phyloP scores from a whole-genome alignment of 2,888 invertebrate species.

The Cistogaster globosa region DNA sequence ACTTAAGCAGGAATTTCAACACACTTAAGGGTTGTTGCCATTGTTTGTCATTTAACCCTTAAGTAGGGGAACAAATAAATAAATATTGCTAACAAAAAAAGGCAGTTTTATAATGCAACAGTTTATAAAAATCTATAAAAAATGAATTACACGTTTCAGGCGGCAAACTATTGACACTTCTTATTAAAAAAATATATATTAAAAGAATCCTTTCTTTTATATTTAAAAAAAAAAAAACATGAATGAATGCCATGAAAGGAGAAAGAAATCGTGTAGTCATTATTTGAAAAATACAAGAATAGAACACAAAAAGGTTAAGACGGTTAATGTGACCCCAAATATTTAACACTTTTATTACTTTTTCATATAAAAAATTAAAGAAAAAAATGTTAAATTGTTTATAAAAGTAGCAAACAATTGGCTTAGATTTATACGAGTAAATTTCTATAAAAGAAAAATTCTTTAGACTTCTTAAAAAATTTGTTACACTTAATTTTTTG shows the following conservation, averaged over 20 bases:
- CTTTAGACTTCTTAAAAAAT: slow-evolving; percentile 22
- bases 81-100: not conserved
- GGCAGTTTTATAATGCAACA: slow-evolving; percentile 1
- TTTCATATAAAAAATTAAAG: not conserved
- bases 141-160: slow-evolving; percentile 63
- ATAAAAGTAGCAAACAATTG: slow-evolving; percentile 54
- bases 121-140: slow-evolving; percentile 60
- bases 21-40: slow-evolving; percentile 56
- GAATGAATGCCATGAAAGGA: slow-evolving; percentile 7
- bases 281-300: slow-evolving; percentile 14
- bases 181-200: not conserved
- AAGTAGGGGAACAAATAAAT: slow-evolving; percentile 65
- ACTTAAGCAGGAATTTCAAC: slow-evolving; percentile 50
- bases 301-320: slow-evolving; percentile 64
- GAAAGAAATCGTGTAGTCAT: not conserved
- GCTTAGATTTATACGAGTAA: not conserved
- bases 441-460: slow-evolving; percentile 42
- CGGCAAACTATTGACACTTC: slow-evolving; percentile 61
- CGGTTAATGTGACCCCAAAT: slow-evolving; percentile 63
- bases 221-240: not conserved
- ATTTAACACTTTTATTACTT: slow-evolving; percentile 52
- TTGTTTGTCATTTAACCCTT: slow-evolving; percentile 63
- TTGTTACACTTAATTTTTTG: slow-evolving; percentile 61
- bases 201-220: slow-evolving; percentile 41
- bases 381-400: slow-evolving; percentile 54